Conservation (phyloP, 2,888 invertebrate genomes). For the Eustalomyia histrio region DNA sequence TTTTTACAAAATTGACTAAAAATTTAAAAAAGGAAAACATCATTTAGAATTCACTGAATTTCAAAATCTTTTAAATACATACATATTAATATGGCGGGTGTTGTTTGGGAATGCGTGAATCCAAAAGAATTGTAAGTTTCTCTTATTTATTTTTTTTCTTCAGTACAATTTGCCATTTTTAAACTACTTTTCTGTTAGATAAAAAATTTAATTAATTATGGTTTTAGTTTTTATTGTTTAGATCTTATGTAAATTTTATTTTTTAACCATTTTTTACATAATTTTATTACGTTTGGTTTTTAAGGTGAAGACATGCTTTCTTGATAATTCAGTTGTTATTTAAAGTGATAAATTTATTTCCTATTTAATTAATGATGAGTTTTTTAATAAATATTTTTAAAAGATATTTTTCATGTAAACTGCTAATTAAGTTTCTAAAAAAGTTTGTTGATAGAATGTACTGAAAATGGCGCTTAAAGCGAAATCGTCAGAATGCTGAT, state of each 20-base stretch:
- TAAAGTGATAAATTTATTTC: conserved; percentile 50
- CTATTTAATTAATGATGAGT: conserved; percentile 55
- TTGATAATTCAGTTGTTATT: conserved; percentile 50
- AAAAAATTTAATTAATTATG: conserved; percentile 65
- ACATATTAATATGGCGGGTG: conserved; percentile 2
- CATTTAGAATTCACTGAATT: too few relatives aligned
- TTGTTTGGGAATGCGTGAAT: conserved; percentile 55
- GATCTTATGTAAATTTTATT: conserved; percentile 55
- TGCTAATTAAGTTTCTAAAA: too few relatives aligned
- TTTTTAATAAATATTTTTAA: too few relatives aligned
- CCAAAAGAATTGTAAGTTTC: conserved; percentile 40
- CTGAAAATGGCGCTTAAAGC: too few relatives aligned
- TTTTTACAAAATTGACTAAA: too few relatives aligned
- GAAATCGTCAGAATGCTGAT: too few relatives aligned
- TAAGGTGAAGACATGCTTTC: conserved; percentile 56
- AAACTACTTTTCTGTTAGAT: conserved; percentile 64
- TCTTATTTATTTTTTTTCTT: conserved; percentile 38
- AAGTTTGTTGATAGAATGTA: too few relatives aligned
- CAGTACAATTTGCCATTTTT: conserved; percentile 63
- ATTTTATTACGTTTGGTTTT: conserved; percentile 57
- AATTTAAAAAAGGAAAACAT: too few relatives aligned
- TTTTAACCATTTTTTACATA: conserved; percentile 52
- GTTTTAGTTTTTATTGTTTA: conserved; percentile 61
- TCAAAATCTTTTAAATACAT: too few relatives aligned
- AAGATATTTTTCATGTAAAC: too few relatives aligned